Percentiles rank a stretch among this genome's conserved stretches.
Conservation (phyloP, 2,888 invertebrate species). For the Cataglyphis livida region DNA sequence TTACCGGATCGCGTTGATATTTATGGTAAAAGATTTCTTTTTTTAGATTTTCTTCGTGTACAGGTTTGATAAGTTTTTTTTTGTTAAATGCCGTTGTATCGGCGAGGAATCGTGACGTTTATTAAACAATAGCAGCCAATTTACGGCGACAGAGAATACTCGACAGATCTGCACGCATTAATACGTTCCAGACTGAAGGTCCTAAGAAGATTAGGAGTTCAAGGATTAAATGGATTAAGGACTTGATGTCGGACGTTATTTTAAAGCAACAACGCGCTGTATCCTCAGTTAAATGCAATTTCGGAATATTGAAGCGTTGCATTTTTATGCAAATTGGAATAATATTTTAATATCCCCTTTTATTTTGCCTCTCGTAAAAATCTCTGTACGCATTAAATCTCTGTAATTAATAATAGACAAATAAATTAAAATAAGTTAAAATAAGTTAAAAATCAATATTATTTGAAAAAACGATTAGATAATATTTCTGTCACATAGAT, state of each 20-base stretch:
- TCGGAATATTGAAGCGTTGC: constrained; percentile 6
- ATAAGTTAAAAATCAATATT: not conserved
- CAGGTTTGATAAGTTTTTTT: not conserved
- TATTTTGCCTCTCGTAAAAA: not conserved
- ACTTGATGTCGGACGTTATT: constrained; percentile 69
- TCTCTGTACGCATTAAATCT: not conserved
- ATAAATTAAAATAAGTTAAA: not conserved
- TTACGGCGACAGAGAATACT: constrained; percentile 34
- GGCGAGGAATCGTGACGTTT: not conserved
- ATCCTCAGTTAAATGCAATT: constrained; percentile 69
- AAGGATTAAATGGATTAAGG: constrained; percentile 70
- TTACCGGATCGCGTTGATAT: not conserved
- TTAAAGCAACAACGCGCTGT: constrained; percentile 53
- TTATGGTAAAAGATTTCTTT: not conserved
- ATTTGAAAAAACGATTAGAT: not conserved
- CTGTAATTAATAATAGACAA: constrained; percentile 11
- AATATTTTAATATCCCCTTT: constrained; percentile 19
- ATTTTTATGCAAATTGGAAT: not conserved
- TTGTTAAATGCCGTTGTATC: not conserved
- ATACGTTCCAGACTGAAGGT: constrained; percentile 58
- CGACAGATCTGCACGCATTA: constrained; percentile 64
- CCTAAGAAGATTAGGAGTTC: constrained; percentile 71
- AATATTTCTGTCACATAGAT: not conserved
- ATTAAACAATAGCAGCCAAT: constrained; percentile 38
- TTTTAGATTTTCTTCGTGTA: not conserved